These are phyloP conservation scores for Drosophila cyrtoloma DNA, from an alignment of 2,888 invertebrate species.

Conservation along the genomic window DNA sequence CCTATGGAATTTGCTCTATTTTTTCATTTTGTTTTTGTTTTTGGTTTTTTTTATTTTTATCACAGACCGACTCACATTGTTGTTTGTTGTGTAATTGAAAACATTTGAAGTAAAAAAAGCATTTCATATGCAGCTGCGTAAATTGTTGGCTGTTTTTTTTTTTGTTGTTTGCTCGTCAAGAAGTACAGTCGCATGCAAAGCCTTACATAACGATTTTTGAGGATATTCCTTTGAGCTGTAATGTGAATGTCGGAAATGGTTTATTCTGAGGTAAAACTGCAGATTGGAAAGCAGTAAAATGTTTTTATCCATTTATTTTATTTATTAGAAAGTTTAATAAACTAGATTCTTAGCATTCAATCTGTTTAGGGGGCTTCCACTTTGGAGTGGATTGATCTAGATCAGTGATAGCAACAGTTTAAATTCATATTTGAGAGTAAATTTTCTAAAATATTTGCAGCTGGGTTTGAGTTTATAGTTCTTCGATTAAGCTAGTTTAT, in stretches of 20 bases:
- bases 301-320: not conserved
- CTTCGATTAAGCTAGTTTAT: not conserved
- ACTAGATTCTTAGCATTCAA: not conserved
- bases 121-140: slow-evolving; percentile 77
- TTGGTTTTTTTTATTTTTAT: slow-evolving; percentile 5
- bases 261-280: no score
- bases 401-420: not conserved
- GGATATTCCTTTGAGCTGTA: slow-evolving; percentile 19
- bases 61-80: slow-evolving; percentile 29
- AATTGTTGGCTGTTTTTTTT: slow-evolving; percentile 28
- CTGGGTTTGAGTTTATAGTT: not conserved
- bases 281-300: not conserved
- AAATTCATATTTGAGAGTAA: not conserved
- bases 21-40: slow-evolving; percentile 19
- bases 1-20: slow-evolving; percentile 65
- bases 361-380: not conserved
- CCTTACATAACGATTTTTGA: slow-evolving; percentile 8
- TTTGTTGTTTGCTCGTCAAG: not conserved
- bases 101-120: slow-evolving; percentile 40
- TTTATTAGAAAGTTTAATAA: not conserved
- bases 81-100: slow-evolving; percentile 73
- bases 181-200: slow-evolving; percentile 55
- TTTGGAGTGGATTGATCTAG: accelerated
- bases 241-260: not conserved
- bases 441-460: not conserved